Base-by-base conservation (phyloP, 2,888 invertebrate genomes). In the Halocaridina rubra region DNA sequence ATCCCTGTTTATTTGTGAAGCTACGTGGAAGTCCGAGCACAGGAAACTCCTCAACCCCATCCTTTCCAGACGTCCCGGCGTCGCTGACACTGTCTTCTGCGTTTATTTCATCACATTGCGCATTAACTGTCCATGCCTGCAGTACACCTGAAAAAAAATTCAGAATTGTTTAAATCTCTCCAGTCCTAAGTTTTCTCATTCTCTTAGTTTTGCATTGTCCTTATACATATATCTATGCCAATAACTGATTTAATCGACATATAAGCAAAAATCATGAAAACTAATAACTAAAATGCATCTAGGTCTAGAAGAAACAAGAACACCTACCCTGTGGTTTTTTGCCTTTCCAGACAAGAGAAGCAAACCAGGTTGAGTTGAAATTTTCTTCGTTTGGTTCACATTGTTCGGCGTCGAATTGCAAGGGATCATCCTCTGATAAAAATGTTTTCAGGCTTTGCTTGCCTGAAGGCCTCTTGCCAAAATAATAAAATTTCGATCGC, bases 381-480 rank as follows among this genome's bases (percentile, higher is more conserved):
- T 86, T 86, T 27, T 86, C 86, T 5, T 64, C 39, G 16, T 74
- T 79, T 5, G 88, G 81, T 46, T 86, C 80, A 61, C 88, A 88
- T 78, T 76, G 80, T 64, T 86, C 81, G 3, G 88, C 88, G 71
- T 88, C 88, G 69, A 88, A 88, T 69, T 86, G 86, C 8, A 88
- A 67, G n/a, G 80, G 82, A 32, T 86, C 84, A 74, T 84, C 79
- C 32, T 78, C 78, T 57, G 72, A 81, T 2, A 88, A 75, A 39
- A 84, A 84, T n/a, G 86, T 84, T 5, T 59, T 64, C 16, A 88
- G 81, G 22, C 78, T 81, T 19, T 75, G 79, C 30, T 88, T 88
- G 46, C 39, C 74, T 19, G 80, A 33, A 2, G 77, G 61, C 0
- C 82, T 79, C 27, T 86, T 85, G 4, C 85, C 87, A 64, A 84